Evolutionary conservation across 2,113 vertebrate species (phyloP), one percentile per base, ranked within the genome.

Genomic region (Ptilonorhynchus violaceus): DNA sequence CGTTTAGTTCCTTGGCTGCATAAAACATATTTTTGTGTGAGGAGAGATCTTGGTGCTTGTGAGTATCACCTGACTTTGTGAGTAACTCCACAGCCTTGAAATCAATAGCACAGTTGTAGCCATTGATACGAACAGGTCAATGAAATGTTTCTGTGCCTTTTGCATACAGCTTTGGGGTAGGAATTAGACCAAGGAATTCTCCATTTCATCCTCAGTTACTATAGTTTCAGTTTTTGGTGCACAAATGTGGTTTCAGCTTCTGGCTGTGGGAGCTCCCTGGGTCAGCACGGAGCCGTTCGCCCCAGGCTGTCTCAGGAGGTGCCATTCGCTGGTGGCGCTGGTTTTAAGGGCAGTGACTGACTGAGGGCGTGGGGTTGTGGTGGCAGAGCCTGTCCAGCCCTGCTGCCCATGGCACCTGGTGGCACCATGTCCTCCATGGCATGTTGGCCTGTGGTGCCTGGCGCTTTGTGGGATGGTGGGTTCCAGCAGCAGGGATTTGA

Each of bases 391-490:
- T 21, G 33, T n/a, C 56, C 56, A 23, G 13, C 22, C 33, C 56
- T 2, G 5, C 18, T 56, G 42, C 35, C 35, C 59, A 5, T 28
- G 69, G 50, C 39, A 47, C 44, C 18, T 6, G 15, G 44, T 46
- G 44, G 18, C 44, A 46, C 44, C 44, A 8, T 46, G 63, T 41
- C 41, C 52, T 50, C 24, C 17, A 30, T 18, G 46, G 50, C 7
- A 3, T 2, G 11, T 17, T 5, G 3, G 7, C 20, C 62, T 15
- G 52, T 41, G 4, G 37, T 3, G 30, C 30, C 62, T 35, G 41
- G 67, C 1, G 1, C 25, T 9, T 56, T 2, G 2, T 24, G 46
- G 24, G 52, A 17, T 6, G 4, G 14, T 1, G 24, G 15, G 24
- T 37, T 41, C 42, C 19, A 42, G 47, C 3, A 21, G 50, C 3